Base-by-base conservation (phyloP, 2,797 vertebrate genomes). In the Ctenopoma multispine region DNA sequence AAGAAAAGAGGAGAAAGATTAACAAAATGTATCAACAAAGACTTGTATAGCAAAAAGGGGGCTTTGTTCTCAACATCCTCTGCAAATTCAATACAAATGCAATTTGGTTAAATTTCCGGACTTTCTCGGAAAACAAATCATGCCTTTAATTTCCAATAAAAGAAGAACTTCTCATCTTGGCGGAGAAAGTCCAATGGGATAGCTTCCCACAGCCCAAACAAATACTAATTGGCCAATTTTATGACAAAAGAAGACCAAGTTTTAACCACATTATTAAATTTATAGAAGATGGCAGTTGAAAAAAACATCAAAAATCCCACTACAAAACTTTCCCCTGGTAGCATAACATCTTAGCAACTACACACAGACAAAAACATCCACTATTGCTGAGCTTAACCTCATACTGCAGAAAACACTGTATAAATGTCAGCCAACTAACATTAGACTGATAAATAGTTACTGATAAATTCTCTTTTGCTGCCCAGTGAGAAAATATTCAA, bases 101-200 rank as follows among this genome's bases (percentile, higher is more conserved):
- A 62, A 36, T 64, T 21, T 36, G 36, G 36, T 36, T 36, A 18
- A 50, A 57, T 64, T 47, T 49, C 54, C 15, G 63, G 36, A 12
- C 47, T 74, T 50, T 72, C 40, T 47, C 38, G 69, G 53, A 57
- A 63, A 44, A 77, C 44, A 76, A 65, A 63, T 72, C 40, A 24
- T 14, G 50, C 11, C 65, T 78, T 83, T 58, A 65, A 69, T 68
- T 67, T 65, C 40, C 55, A 66, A 59, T 38, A 56, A 77, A 72
- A 75, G 31, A 12, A 66, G 1, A 55, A 43, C 11, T 0, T 63
- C 36, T 74, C 43, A 18, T 65, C 21, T 23, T 62, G 53, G 61
- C 11, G 0, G 24, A 0, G 15, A 17, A 29, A 27, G 36, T 51
- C 44, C 8, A 65, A 55, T 21, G 38, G 23, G 66, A 65, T 66